These are phyloP conservation scores for Coreius guichenoti DNA, from an alignment of 2,797 vertebrate species.

Conservation along the genomic window DNA sequence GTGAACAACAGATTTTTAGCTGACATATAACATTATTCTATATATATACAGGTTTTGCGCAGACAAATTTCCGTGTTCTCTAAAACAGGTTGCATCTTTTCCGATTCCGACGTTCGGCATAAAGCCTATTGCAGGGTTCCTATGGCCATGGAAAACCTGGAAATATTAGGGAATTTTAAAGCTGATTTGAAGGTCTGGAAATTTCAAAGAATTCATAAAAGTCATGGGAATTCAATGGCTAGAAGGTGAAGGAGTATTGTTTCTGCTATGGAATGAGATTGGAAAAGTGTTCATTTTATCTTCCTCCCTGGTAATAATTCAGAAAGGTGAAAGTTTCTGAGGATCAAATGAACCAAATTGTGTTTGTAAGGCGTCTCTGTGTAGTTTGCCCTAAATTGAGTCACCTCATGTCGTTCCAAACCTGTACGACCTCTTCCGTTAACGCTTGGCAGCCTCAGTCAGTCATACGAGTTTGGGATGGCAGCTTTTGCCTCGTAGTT, in stretches of 20 bases:
- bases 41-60: too few species aligned
- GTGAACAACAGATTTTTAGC: too few species aligned
- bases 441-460: background rate
- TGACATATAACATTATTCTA: too few species aligned
- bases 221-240: background rate
- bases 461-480: background rate
- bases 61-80: background rate
- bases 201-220: background rate
- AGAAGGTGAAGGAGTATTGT: background rate
- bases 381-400: background rate
- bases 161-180: background rate
- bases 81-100: background rate
- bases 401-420: background rate
- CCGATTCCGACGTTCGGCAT: background rate
- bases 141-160: background rate
- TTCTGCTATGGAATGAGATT: background rate
- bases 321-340: background rate
- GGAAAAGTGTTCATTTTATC: background rate
- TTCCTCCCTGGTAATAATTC: background rate
- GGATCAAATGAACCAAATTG: background rate
- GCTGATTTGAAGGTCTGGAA: background rate
- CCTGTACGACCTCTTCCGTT: background rate
- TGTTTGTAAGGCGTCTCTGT: background rate
- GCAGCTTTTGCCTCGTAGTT: background rate
- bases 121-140: background rate